phyloP scores from a whole-genome alignment of 1,140 invertebrate genomes.

The Drosophila setifemur region DNA sequence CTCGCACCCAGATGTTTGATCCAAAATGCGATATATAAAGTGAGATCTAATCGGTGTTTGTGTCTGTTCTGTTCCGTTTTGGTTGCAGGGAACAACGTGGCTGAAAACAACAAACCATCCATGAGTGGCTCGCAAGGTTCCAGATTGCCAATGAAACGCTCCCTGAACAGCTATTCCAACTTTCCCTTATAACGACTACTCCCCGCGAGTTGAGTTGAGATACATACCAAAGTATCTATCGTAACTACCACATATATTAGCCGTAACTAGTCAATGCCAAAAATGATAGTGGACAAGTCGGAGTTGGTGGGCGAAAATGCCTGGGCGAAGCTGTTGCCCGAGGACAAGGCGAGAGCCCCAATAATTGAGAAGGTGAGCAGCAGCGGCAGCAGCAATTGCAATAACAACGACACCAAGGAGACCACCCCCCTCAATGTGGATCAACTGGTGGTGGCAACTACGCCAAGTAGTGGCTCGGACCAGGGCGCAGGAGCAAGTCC shows the following conservation, averaged over 20 bases:
- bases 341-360: conserved; percentile 46
- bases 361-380: conserved; percentile 60
- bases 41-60: conserved; percentile 27
- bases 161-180: conserved; percentile 49
- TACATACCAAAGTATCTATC: conserved; percentile 51
- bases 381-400: conserved; percentile 16
- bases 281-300: conserved; percentile 79
- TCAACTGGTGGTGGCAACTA: conserved; percentile 30
- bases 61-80: conserved; percentile 18
- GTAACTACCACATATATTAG: conserved; percentile 30
- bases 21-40: background rate
- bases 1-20: conserved; percentile 5
- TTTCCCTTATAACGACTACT: conserved; percentile 69
- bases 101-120: conserved; percentile 42
- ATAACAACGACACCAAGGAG: conserved; percentile 39
- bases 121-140: conserved; percentile 50
- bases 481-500: background rate
- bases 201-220: conserved; percentile 13
- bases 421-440: conserved; percentile 46
- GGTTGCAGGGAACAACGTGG: conserved; percentile 47
- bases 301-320: conserved; percentile 64
- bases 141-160: conserved; percentile 46
- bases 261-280: conserved; percentile 69
- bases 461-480: background rate
- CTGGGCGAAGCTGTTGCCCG: conserved; percentile 74